Evolutionary conservation across 2,113 vertebrate species (phyloP).

Genomic region (Lota lota): DNA sequence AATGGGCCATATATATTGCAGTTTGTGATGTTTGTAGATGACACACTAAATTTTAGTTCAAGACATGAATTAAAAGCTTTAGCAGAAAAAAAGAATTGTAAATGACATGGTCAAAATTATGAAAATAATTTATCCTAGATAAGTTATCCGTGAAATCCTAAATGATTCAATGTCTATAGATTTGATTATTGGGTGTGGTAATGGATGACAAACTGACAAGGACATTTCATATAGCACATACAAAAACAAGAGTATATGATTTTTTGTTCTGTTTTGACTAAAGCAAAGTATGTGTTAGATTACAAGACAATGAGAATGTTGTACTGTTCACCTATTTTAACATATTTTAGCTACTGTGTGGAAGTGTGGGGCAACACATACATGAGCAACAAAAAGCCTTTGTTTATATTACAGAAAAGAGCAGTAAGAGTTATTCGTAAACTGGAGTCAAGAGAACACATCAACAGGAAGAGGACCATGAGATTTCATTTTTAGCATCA

Average conservation of each 20-base stretch:
- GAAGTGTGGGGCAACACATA: not conserved
- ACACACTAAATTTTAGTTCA: not conserved
- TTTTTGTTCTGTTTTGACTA: too few species aligned
- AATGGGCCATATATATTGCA: not conserved
- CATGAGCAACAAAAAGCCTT: not conserved
- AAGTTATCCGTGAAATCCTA: not conserved
- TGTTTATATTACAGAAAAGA: not conserved
- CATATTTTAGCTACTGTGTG: not conserved
- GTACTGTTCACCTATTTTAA: not conserved
- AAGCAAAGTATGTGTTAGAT: too few species aligned
- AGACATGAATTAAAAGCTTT: not conserved
- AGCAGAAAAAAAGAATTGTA: not conserved
- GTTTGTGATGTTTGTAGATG: not conserved
- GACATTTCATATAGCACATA: not conserved
- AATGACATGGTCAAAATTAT: not conserved
- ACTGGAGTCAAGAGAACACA: not conserved
- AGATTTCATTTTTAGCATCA: not conserved
- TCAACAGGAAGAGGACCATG: too few species aligned
- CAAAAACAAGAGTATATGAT: too few species aligned
- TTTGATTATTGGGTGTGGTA: not conserved
- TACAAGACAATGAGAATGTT: not conserved
- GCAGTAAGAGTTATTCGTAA: not conserved
- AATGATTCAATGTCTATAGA: not conserved
- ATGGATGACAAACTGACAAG: too few species aligned
- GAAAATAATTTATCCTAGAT: not conserved